These are phyloP conservation scores for Syrista parreyssii DNA, from an alignment of 2,888 invertebrate genomes.

Conservation along the genomic window DNA sequence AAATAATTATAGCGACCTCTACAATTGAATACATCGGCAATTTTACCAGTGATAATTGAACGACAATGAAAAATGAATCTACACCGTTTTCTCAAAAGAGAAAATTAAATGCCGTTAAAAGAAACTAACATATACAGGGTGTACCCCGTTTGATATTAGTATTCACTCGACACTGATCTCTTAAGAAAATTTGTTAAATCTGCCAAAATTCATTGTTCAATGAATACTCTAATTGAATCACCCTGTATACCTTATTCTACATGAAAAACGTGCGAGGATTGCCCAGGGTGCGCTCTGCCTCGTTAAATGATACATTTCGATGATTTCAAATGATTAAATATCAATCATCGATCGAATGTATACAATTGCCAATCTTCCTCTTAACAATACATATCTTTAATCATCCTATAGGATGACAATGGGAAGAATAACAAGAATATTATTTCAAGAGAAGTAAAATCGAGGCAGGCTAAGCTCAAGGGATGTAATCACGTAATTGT, in stretches of 20 bases:
- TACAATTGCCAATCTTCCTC: background rate
- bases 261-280: background rate
- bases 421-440: background rate
- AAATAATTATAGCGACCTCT: background rate
- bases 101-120: background rate
- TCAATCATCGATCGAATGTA: background rate
- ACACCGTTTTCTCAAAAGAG: background rate
- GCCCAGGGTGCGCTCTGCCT: background rate
- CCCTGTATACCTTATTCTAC: background rate
- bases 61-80: background rate
- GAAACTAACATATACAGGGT: background rate
- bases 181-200: background rate
- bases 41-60: background rate
- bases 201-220: background rate
- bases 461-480: slow-evolving; percentile 1
- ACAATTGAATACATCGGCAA: background rate
- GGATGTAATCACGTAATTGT: background rate
- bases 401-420: background rate
- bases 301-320: background rate
- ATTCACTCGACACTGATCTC: background rate
- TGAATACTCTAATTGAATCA: background rate
- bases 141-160: background rate
- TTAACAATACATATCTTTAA: background rate
- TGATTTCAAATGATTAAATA: background rate
- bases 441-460: background rate